Evolutionary conservation across 2,888 invertebrate species (phyloP), one percentile per base, ranked within the genome.

Genomic region (Diarsia dahlii): DNA sequence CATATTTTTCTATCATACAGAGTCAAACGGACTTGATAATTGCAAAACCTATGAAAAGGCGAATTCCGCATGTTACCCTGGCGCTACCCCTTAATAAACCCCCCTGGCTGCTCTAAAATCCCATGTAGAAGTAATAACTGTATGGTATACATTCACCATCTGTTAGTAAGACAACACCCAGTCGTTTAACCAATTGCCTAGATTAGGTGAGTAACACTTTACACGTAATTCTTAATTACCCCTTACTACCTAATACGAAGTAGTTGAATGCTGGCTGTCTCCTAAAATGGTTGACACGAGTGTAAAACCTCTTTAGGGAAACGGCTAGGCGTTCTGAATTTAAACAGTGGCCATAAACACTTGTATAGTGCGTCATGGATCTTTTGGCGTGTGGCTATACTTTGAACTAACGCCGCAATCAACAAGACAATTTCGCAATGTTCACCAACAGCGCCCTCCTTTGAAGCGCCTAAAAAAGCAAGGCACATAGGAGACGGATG

Each of bases 221-320:
- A 45, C 75, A 82, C 80, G 71, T 80, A 83, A 82, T 72, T 69
- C 58, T n/a, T 80, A 83, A 82, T 80, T 69, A 50, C 71, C 48
- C 48, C 3, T 69, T 6, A 46, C 58, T 54, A 1, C 83, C 75
- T 48, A 75, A 75, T 52, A 75, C 9, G 75, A n/a, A 39, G 60
- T 48, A 20, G 15, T 23, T 66, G 48, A 79, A 66, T 83, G 68
- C 56, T 39, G 58, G 1, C 9, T 0, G 3, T 23, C 39, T 50
- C 66, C 75, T 50, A 58, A 82, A 71, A 75, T 15, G 82, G 76
- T 45, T 2, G 28, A 12, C 34, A 45, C 48, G 34, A 28, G 18
- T 74, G 52, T 75, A 66, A 69, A 63, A 65, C 76, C 83, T 71
- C 45, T 63, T 39, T 75, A 75, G 8, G 58, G 28, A 45, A 58